phyloP scores from a whole-genome alignment of 64 coral and sea anemone species.

The Cladopsammia gracilis region DNA sequence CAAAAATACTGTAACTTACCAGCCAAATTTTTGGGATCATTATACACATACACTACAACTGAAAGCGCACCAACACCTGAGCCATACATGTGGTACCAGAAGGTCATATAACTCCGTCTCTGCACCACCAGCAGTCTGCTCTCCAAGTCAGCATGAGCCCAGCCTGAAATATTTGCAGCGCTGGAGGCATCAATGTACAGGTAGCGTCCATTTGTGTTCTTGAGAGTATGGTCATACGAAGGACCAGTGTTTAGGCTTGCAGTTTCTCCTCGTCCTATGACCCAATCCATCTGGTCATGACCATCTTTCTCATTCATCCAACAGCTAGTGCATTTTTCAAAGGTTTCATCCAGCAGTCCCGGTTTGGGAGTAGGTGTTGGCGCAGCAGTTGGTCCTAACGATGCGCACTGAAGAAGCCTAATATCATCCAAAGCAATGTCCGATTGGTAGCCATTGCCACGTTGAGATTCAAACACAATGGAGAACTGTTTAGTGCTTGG shows the following conservation, averaged over 20 bases:
- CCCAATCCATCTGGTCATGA: slow-evolving; percentile 91
- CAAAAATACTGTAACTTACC: not conserved
- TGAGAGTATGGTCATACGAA: slow-evolving; percentile 87
- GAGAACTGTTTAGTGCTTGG: slow-evolving; percentile 62
- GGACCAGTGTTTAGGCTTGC: slow-evolving; percentile 81
- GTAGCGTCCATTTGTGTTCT: slow-evolving; percentile 86
- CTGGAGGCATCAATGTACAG: slow-evolving; percentile 79
- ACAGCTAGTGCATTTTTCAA: slow-evolving; percentile 81
- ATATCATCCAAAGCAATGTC: slow-evolving; percentile 91
- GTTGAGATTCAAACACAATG: slow-evolving; percentile 83
- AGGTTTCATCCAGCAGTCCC: slow-evolving; percentile 70
- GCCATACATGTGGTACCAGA: slow-evolving; percentile 97
- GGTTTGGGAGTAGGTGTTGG: slow-evolving; percentile 68
- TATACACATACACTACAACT: slow-evolving; percentile 67
- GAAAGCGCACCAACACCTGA: slow-evolving; percentile 39
- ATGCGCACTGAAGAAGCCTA: slow-evolving; percentile 72
- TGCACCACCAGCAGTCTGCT: slow-evolving; percentile 69
- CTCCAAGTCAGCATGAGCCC: slow-evolving; percentile 88
- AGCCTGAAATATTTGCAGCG: not conserved
- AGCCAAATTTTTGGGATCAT: slow-evolving; percentile 1
- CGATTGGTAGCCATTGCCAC: slow-evolving; percentile 75
- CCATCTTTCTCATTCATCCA: slow-evolving; percentile 79
- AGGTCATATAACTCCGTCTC: slow-evolving; percentile 83
- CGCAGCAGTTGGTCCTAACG: slow-evolving; percentile 57
- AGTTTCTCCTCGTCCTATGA: slow-evolving; percentile 85